Evolutionary conservation across 2,113 vertebrate species (phyloP), one percentile per base, ranked within the genome.

Genomic region (Antidorcas marsupialis): DNA sequence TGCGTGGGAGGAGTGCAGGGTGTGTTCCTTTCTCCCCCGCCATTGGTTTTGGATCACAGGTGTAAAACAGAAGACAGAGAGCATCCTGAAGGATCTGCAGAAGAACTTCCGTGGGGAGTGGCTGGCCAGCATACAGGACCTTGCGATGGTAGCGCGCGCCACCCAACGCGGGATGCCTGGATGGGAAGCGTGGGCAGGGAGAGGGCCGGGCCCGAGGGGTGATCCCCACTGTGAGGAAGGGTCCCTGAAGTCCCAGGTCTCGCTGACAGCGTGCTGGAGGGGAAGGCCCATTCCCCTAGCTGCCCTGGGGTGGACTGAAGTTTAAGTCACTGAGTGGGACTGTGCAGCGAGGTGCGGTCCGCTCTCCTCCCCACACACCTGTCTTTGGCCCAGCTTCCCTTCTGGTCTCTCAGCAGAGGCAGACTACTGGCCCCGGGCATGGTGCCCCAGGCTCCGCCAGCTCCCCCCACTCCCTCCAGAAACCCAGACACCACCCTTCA

Each of bases 81-180:
- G 0, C 11, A 17, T 95, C 62, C 79, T 98, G 96, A 97, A 55
- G 96, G 57, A 97, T 0, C 15, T 98, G 12, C 98, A 98, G 94
- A 98, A 97, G 89, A 36, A 95, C 7, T 98, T 98, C 96, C 97
- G 43, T 0, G 91, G 95, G 17, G 55, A 93, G 21, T 97, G 95
- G 96, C 5, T 96, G 2, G 57, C 74, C 79, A 93, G 19, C 88
- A 71, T 97, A 12, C 97, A 96, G 89, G 45, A 94, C 8, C 89
- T 98, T 64, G 47, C 94, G 0, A 17, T 89, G 98, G 98, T 98
- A 96, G 96, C 12, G 39, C 28, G 45, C 2, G 0, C 47, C 14
- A 0, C n/a, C 4, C 2, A 2, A 7, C 2, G 0, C 0, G 5
- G 39, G 43, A 1, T 2, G 33, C 57, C 62, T 28, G 2, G 0